These are phyloP conservation scores for Nemotelus pantherinus DNA, from an alignment of 2,888 invertebrate species.

Conservation along the genomic window DNA sequence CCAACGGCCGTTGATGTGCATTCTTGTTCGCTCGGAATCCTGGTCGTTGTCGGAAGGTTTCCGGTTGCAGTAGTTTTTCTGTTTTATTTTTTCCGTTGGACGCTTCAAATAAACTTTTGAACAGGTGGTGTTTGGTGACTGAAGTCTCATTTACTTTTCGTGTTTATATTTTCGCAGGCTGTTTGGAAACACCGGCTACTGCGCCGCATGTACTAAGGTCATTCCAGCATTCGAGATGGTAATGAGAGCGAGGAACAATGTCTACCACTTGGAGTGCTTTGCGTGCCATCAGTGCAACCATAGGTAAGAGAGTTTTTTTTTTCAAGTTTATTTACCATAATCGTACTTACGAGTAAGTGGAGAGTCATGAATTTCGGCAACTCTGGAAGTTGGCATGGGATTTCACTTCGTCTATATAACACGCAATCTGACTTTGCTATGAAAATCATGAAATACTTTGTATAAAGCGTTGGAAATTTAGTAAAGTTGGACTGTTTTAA, in stretches of 20 bases:
- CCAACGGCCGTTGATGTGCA: not conserved
- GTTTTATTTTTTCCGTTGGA: not conserved
- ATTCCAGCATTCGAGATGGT: conserved; percentile 99
- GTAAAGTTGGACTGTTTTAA: too few relatives aligned
- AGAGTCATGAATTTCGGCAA: too few relatives aligned
- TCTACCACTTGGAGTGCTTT: conserved; percentile 97
- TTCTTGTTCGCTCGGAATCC: not conserved
- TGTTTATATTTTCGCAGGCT: conserved; percentile 69
- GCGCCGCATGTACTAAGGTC: conserved; percentile 96
- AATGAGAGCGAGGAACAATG: conserved; percentile 96
- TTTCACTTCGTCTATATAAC: too few relatives aligned
- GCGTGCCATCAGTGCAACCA: conserved; percentile 99
- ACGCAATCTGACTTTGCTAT: too few relatives aligned
- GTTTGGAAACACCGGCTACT: conserved; percentile 95
- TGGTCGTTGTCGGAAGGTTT: not conserved
- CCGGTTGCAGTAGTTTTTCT: not conserved
- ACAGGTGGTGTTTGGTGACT: not conserved
- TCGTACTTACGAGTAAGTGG: too few relatives aligned
- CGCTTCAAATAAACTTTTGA: not conserved
- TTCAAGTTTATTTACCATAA: too few relatives aligned
- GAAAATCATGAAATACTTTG: too few relatives aligned
- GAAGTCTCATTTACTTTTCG: conserved; percentile 28
- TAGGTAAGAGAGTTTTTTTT: conserved; percentile 72
- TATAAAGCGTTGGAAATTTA: too few relatives aligned
- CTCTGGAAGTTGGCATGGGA: too few relatives aligned